These are phyloP conservation scores for Apocheima hispidaria DNA, from an alignment of 2,888 invertebrate species.

Conservation along the genomic window DNA sequence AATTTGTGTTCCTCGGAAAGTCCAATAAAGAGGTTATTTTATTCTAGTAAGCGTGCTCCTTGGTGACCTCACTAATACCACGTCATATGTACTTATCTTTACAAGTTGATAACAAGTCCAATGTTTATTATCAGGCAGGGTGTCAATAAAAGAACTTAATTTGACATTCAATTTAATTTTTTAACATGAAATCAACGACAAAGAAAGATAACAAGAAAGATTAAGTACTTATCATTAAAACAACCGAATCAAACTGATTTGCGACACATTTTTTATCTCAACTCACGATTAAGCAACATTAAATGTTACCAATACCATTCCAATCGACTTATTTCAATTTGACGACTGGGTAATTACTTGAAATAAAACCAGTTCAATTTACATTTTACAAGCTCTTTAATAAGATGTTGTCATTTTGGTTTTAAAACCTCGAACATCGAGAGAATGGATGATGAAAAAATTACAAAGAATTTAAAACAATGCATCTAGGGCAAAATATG, in stretches of 20 bases:
- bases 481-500: not conserved
- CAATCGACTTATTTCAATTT: constrained; percentile 15
- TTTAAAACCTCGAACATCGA: constrained; percentile 52
- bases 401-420: constrained; percentile 66
- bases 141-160: no score
- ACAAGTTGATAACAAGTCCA: no score
- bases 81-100: no score
- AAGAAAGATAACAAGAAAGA: not conserved
- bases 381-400: constrained; percentile 34
- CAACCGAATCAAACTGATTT: constrained; percentile 10
- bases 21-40: no score
- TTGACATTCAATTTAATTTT: no score
- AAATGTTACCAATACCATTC: constrained; percentile 24
- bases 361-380: constrained; percentile 39
- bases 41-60: no score
- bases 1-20: no score
- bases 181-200: not conserved
- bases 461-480: not conserved
- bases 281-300: constrained; percentile 22
- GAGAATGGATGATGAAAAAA: not conserved
- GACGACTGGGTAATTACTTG: constrained; percentile 38
- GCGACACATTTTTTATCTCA: constrained; percentile 15
- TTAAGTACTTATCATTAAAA: not conserved
- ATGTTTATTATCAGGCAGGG: no score
- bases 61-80: no score